Evolutionary conservation across 2,888 invertebrate species (phyloP), one percentile per base, ranked within the genome.

Genomic region (Alentia gelatinosa): DNA sequence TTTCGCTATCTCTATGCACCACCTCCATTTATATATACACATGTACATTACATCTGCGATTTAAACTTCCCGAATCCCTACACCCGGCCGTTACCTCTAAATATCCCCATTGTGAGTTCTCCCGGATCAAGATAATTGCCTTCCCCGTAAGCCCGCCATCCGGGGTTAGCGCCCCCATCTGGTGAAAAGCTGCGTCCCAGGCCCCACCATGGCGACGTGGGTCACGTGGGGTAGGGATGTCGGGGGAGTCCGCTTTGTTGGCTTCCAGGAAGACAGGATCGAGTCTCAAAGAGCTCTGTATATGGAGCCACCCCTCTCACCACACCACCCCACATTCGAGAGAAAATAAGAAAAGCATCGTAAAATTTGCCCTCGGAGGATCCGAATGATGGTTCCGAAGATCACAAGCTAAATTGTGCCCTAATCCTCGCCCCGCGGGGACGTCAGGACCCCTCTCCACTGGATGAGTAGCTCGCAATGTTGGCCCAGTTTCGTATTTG

Each of bases 401-500:
- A n/a, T n/a, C n/a, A n/a, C n/a, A n/a, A n/a, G n/a, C n/a, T n/a
- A n/a, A n/a, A n/a, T n/a, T n/a, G n/a, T n/a, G n/a, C n/a, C n/a
- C n/a, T n/a, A n/a, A n/a, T n/a, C n/a, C n/a, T n/a, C n/a, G n/a
- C n/a, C n/a, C n/a, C n/a, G n/a, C n/a, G n/a, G n/a, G n/a, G n/a
- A n/a, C n/a, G n/a, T n/a, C n/a, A n/a, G n/a, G n/a, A n/a, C n/a
- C n/a, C n/a, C n/a, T n/a, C n/a, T n/a, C n/a, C n/a, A n/a, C 56
- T 9, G 26, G 26, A 30, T 68, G 68, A 68, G 68, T 30, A 68
- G 30, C 68, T 68, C 68, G n/a, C 30, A 1, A 12, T 68, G 68
- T 56, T 68, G 68, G 30, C 68, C 68, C 30, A 68, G 68, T 68
- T 68, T 68, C 68, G 56, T 56, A 56, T 56, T 56, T 56, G 56